These are phyloP conservation scores for Dryococelus australis DNA, from an alignment of 2,888 invertebrate genomes.

Conservation along the genomic window DNA sequence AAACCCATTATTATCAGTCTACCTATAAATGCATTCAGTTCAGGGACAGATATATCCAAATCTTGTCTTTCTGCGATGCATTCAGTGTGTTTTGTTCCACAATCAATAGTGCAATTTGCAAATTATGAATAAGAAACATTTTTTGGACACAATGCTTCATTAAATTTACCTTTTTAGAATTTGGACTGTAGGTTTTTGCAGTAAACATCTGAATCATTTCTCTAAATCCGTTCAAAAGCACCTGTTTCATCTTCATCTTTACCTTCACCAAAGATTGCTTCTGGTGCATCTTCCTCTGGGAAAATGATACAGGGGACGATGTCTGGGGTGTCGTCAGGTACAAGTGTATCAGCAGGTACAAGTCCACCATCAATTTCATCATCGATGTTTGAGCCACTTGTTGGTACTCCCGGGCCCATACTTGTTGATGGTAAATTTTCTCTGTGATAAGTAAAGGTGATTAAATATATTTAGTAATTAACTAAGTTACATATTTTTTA, in stretches of 20 bases:
- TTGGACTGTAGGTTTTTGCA: too few relatives aligned
- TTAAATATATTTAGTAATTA: not conserved
- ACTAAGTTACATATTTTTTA: not conserved
- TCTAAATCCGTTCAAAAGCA: too few relatives aligned
- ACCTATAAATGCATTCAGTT: constrained; percentile 20
- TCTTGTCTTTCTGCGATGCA: not conserved
- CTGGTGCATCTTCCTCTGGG: too few relatives aligned
- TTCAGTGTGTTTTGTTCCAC: not conserved
- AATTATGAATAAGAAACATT: not conserved
- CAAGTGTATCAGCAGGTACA: too few relatives aligned
- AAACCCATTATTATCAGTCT: constrained; percentile 19
- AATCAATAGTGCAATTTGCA: not conserved
- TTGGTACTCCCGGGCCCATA: not conserved
- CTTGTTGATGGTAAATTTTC: not conserved
- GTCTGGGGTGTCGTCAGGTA: too few relatives aligned
- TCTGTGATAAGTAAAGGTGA: not conserved
- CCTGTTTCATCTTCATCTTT: too few relatives aligned
- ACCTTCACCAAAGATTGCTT: too few relatives aligned
- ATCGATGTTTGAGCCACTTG: not conserved
- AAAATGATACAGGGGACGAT: too few relatives aligned
- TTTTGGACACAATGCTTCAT: not conserved
- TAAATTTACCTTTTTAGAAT: not conserved
- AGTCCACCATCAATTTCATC: too few relatives aligned
- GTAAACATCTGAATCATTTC: too few relatives aligned
- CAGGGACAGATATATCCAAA: not conserved